Percentiles rank a stretch among this genome's conserved stretches.
phyloP scores from a whole-genome alignment of 2,888 invertebrate genomes.

The Trichopoda pennipes region DNA sequence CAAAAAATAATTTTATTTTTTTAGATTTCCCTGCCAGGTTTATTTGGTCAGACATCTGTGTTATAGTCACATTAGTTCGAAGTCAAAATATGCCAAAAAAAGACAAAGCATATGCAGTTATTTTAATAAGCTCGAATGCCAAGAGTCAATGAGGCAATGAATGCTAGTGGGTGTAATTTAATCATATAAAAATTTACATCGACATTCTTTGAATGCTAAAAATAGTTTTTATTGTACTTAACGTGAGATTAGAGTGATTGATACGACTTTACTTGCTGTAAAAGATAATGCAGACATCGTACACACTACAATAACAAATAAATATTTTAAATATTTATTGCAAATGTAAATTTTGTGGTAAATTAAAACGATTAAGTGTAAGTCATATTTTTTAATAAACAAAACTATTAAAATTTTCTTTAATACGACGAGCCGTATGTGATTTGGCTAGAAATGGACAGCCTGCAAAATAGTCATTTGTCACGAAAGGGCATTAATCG shows the following conservation, averaged over 20 bases:
- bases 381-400: neutral
- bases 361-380: neutral
- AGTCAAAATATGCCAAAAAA: constrained; percentile 57
- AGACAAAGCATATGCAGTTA: neutral
- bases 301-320: no score
- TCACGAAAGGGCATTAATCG: no score
- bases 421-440: no score
- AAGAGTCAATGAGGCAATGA: constrained; percentile 7
- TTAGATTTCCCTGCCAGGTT: constrained; percentile 24
- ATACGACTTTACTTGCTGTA: no score
- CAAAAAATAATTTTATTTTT: constrained; percentile 7
- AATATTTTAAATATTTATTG: no score
- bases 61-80: constrained; percentile 47
- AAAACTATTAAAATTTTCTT: no score
- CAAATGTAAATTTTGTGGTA: neutral
- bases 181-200: constrained; percentile 24
- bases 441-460: no score
- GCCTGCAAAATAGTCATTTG: no score
- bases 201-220: constrained; percentile 42
- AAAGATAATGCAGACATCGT: neutral
- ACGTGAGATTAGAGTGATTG: constrained; percentile 36
- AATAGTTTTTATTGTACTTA: neutral
- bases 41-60: constrained; percentile 54
- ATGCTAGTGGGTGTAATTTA: constrained; percentile 56
- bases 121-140: neutral